Conservation (phyloP, 2,888 invertebrate genomes). For the Conomelus anceps region DNA sequence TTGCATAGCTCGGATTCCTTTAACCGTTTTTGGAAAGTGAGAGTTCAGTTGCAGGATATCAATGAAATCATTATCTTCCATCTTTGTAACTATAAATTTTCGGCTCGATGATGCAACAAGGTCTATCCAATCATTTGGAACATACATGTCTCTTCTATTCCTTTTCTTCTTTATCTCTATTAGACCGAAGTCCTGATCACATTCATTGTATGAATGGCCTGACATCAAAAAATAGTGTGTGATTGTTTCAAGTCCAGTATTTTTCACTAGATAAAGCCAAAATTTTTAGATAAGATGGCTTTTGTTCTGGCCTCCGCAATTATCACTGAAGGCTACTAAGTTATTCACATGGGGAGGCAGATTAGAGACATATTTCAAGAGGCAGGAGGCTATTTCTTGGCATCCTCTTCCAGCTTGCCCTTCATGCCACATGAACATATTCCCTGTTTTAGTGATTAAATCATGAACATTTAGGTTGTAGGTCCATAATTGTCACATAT, state of each 20-base stretch:
- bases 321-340: constrained; percentile 1
- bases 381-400: neutral
- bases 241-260: neutral
- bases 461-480: constrained; percentile 5
- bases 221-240: neutral
- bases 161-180: neutral
- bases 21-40: neutral
- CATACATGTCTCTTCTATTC: neutral
- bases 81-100: neutral
- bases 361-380: neutral
- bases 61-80: neutral
- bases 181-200: neutral
- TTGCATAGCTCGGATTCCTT: neutral
- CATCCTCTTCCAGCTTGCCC: neutral
- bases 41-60: neutral
- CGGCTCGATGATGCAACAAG: neutral
- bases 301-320: neutral
- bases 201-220: too few relatives aligned
- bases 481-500: neutral
- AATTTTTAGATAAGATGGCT: neutral
- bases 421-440: constrained; percentile 15
- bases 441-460: neutral
- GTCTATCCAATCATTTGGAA: neutral
- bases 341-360: neutral
- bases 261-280: neutral